Conservation (phyloP, 30 jellyfish, hydroid and myxozoan species). For the Cassiopea andromeda region DNA sequence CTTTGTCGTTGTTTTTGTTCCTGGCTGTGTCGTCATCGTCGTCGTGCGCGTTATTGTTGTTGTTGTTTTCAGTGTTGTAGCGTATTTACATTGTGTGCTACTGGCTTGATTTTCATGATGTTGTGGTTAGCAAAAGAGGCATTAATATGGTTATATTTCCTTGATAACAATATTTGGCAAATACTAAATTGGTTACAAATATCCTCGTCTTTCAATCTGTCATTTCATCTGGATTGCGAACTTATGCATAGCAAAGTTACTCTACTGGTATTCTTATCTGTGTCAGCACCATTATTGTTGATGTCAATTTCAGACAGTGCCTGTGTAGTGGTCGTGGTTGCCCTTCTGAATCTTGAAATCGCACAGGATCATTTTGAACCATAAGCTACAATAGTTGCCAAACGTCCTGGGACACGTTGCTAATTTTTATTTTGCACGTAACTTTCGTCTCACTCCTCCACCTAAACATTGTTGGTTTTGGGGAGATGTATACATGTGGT, state of each 20-base stretch:
- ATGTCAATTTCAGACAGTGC: too few relatives aligned
- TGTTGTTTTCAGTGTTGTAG: constrained; percentile 19
- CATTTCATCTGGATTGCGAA: neutral
- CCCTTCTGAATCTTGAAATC: too few relatives aligned
- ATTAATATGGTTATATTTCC: constrained; percentile 28
- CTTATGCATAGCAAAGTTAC: neutral
- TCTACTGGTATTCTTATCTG: too few relatives aligned
- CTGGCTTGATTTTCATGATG: constrained; percentile 65
- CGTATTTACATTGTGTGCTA: constrained; percentile 58
- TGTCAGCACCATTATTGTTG: too few relatives aligned
- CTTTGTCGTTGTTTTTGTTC: constrained; percentile 23
- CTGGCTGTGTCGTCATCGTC: constrained; percentile 17
- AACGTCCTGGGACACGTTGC: too few relatives aligned
- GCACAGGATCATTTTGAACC: too few relatives aligned
- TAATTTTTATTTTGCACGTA: too few relatives aligned
- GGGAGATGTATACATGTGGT: too few relatives aligned
- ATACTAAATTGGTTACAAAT: constrained; percentile 14
- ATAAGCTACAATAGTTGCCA: too few relatives aligned
- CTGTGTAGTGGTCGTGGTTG: too few relatives aligned
- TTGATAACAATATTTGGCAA: constrained; percentile 54
- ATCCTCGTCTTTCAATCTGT: neutral
- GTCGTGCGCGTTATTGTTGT: constrained; percentile 37
- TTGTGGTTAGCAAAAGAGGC: constrained; percentile 57
- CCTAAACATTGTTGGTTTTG: too few relatives aligned
- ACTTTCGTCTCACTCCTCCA: too few relatives aligned